Base-by-base conservation (phyloP, 2,113 vertebrate genomes). In the Polypterus senegalus region DNA sequence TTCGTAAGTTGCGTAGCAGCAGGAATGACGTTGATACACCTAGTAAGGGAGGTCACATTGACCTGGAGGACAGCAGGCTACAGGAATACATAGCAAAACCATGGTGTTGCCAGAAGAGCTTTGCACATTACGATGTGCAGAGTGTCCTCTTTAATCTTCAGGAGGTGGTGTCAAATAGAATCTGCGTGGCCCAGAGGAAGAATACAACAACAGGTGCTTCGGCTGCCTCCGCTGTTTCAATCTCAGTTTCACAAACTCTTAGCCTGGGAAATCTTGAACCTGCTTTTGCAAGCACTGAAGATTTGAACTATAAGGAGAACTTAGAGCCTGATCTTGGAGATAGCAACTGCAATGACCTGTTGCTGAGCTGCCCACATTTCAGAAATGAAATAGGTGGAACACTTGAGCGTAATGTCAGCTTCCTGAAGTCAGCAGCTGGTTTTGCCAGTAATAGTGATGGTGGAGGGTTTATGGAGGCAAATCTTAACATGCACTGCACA, bases 281-380 rank as follows among this genome's bases (percentile, higher is more conserved):
- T 0, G 72, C 79, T 6, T 92, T 89, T 54, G 72, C 84, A 74
- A 88, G 89, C 77, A 79, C 81, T 0, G 93, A 97, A 72, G 93
- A 97, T 53, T 61, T 92, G 47, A 89, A 80, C 54, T 76, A 64
- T 47, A 86, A 84, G 54, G 89, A 88, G 66, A 75, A 83, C 49
- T 57, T 84, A 64, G 82, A 80, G 45, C 68, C 73, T n/a, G 91
- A 93, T 49, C 66, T 73, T 0, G 73, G 82, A 0, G 89, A 92
- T 0, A 67, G 83, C 71, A 86, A 73, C 59, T 83, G 74, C 75
- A 91, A 89, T 1, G 85, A 78, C 0, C 80, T 96, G 3, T 85
- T 97, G 43, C 87, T 96, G 27, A 92, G 86, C 77, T 97, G 94
- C 66, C 94, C 94, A 0, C 91, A 94, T 65, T 97, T 97, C 73